Evolutionary conservation across 2,797 vertebrate species (phyloP).

Genomic region (Monodelphis domestica): DNA sequence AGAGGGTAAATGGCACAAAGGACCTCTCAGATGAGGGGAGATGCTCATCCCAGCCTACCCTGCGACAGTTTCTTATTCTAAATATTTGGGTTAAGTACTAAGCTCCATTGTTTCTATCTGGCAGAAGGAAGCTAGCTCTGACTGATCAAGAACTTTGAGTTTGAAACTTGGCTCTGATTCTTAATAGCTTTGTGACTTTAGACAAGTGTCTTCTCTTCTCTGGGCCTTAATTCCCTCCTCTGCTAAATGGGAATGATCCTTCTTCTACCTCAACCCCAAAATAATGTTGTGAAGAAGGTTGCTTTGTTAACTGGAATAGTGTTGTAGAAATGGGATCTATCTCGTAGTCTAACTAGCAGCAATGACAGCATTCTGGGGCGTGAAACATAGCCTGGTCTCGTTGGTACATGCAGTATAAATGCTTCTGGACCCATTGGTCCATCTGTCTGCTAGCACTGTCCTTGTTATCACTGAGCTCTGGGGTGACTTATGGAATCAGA

Average conservation of each 20-base stretch:
- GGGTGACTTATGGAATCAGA: neutral
- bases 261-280: neutral
- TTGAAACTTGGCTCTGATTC: neutral
- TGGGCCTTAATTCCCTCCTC: too few relatives aligned
- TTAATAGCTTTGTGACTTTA: neutral
- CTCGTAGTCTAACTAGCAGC: neutral
- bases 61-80: neutral
- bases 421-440: neutral
- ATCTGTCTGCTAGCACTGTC: neutral
- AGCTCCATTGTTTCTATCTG: neutral
- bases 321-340: neutral
- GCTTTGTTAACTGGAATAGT: neutral
- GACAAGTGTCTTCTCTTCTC: too few relatives aligned
- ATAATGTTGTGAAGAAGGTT: neutral
- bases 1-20: neutral
- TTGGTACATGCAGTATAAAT: neutral
- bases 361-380: too few relatives aligned
- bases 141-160: neutral
- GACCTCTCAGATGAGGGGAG: neutral
- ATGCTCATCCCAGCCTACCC: neutral
- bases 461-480: neutral
- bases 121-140: neutral
- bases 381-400: neutral
- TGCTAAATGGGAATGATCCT: neutral
- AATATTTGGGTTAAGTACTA: neutral